phyloP scores from a whole-genome alignment of 2,888 invertebrate species.

The Macropis europaea region DNA sequence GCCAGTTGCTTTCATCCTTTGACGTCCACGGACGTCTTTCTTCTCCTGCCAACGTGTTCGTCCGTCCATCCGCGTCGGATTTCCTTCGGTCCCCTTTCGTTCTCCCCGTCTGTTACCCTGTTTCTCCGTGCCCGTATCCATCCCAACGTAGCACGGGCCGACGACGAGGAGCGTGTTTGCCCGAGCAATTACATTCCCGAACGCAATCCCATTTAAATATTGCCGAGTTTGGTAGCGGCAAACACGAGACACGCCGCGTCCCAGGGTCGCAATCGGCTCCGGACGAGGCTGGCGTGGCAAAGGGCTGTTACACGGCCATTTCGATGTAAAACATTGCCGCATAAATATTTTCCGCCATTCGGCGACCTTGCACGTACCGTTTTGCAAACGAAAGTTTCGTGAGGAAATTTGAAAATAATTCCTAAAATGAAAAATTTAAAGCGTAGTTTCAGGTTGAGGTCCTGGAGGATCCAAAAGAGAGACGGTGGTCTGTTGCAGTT shows the following conservation, averaged over 20 bases:
- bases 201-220: conserved; percentile 78
- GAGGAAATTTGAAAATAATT: no score
- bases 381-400: no score
- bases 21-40: no score
- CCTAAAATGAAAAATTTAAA: no score
- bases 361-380: no score
- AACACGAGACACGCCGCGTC: conserved; percentile 55
- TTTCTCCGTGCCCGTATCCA: conserved; percentile 34
- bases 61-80: not conserved
- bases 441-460: no score
- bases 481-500: no score
- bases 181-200: conserved; percentile 73
- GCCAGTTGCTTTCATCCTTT: no score
- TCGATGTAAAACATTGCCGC: conserved; percentile 26
- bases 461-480: no score
- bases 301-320: conserved; percentile 37
- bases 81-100: conserved; percentile 6
- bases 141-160: conserved; percentile 33
- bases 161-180: conserved; percentile 67
- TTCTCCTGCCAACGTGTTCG: not conserved
- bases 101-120: conserved; percentile 12
- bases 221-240: conserved; percentile 69
- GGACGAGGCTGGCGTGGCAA: conserved; percentile 27
- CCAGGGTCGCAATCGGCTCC: conserved; percentile 44
- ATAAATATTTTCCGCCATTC: conserved; percentile 1